phyloP scores from a whole-genome alignment of 35 echinoderm and acorn worm species.

The Heliocidaris erythrogramma region DNA sequence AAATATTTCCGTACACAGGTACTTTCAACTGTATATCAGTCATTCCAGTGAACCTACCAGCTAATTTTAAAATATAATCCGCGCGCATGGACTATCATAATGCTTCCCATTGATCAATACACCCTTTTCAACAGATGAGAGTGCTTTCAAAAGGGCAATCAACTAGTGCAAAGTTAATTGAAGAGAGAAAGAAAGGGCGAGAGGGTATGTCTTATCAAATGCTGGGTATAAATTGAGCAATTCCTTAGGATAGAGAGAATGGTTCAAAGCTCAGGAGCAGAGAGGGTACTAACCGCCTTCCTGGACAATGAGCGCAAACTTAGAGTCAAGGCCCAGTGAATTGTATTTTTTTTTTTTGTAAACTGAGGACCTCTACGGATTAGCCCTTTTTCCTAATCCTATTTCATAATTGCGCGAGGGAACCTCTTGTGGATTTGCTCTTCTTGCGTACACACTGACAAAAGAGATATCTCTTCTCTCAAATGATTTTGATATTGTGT shows the following conservation, averaged over 20 bases:
- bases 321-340: conserved; percentile 31
- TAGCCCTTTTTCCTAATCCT: background rate
- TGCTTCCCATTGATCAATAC: background rate
- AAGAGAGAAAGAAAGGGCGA: background rate
- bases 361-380: background rate
- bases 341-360: conserved; percentile 14
- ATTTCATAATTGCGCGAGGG: background rate
- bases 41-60: background rate
- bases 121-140: background rate
- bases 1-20: background rate
- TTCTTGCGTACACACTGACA: background rate
- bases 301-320: background rate
- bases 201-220: conserved; percentile 1
- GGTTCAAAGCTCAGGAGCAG: background rate
- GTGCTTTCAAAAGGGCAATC: background rate
- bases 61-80: background rate
- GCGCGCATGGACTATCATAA: background rate
- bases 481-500: background rate
- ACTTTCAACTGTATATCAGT: background rate
- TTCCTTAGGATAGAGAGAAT: background rate
- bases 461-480: background rate
- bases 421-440: background rate
- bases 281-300: background rate
- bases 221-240: background rate
- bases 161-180: conserved; percentile 1